phyloP scores from a whole-genome alignment of 2,797 vertebrate genomes.

The Poeciliopsis turneri region DNA sequence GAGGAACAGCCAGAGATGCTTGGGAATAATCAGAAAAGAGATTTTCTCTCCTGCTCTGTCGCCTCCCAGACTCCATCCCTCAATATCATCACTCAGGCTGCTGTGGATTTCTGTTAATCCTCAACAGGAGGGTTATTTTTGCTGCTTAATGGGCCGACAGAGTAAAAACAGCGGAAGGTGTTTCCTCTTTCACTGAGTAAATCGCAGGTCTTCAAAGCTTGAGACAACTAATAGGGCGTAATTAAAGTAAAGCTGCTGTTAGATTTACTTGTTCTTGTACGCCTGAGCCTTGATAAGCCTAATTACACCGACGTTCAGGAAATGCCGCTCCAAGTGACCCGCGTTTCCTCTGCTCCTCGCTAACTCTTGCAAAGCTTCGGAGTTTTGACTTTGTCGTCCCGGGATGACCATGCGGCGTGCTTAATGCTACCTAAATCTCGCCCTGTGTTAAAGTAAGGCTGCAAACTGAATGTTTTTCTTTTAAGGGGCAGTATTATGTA shows the following conservation, averaged over 20 bases:
- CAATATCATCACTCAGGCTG: slow-evolving; percentile 12
- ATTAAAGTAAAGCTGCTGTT: slow-evolving; percentile 23
- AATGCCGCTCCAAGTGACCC: slow-evolving; percentile 52
- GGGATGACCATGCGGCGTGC: too few species aligned
- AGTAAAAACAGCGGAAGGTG: slow-evolving; percentile 14
- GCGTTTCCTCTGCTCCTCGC: slow-evolving; percentile 21
- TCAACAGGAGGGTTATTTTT: slow-evolving; percentile 25
- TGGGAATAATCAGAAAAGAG: slow-evolving; percentile 21
- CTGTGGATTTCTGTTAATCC: slow-evolving; percentile 36
- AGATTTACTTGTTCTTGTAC: slow-evolving; percentile 30
- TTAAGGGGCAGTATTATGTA: neutral
- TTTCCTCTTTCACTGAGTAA: slow-evolving; percentile 8
- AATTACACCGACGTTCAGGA: slow-evolving; percentile 60
- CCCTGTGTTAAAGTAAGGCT: neutral
- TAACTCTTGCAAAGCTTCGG: slow-evolving; percentile 4
- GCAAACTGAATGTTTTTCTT: neutral
- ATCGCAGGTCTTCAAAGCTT: slow-evolving; percentile 5
- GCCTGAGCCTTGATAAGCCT: slow-evolving; percentile 33
- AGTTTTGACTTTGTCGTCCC: neutral
- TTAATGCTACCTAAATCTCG: neutral
- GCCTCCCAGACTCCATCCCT: slow-evolving; percentile 2
- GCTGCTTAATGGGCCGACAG: slow-evolving; percentile 19
- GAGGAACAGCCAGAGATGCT: slow-evolving; percentile 25
- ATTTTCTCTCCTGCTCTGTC: slow-evolving; percentile 1
- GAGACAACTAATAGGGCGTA: slow-evolving; percentile 5